Evolutionary conservation across 2,888 invertebrate species (phyloP), one percentile per base, ranked within the genome.

Genomic region (Drosophila putrida): DNA sequence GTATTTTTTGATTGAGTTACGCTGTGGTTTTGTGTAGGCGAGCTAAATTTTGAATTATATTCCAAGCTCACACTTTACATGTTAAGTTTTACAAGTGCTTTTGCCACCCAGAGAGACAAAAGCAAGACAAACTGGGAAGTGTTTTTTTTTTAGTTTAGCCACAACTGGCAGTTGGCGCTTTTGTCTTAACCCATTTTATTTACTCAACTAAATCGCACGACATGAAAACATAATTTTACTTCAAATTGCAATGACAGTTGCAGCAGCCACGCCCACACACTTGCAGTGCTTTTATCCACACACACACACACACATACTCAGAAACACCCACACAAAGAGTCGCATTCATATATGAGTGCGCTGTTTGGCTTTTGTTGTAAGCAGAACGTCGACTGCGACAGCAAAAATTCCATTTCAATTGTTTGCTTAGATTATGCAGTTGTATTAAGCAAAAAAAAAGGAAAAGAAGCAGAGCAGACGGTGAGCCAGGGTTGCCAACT

Each of bases 361-460:
- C 55, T 44, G 65, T n/a, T n/a, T 53, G 67, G 38, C 69, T 74
- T 86, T 82, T 81, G 82, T 78, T 82, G 70, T 61, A 63, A 65
- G 44, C 31, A 63, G 54, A 62, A 63, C 53, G 20, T 62, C 55
- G 71, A 64, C 71, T 31, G 41, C 70, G 66, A 78, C 71, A 67
- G 78, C 88, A 79, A 77, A 88, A 89, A 88, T 86, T 82, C 87
- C 78, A 79, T 90, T 89, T 88, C 88, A 90, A 90, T 90, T 90
- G 90, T 90, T 90, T 89, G 84, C 90, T 80, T 80, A 90, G 89
- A 85, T 89, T 90, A 89, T 89, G 89, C 89, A 90, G 90, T 76
- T 83, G 85, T 81, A 86, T 85, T 88, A 88, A 78, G 74, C 81
- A 75, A 62, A 58, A 43, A 68, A 20, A 58, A 43, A 68, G 2